Evolutionary conservation across 2,797 vertebrate genomes (phyloP), one percentile per base, ranked within the genome.

Genomic region (Uromys caudimaculatus): DNA sequence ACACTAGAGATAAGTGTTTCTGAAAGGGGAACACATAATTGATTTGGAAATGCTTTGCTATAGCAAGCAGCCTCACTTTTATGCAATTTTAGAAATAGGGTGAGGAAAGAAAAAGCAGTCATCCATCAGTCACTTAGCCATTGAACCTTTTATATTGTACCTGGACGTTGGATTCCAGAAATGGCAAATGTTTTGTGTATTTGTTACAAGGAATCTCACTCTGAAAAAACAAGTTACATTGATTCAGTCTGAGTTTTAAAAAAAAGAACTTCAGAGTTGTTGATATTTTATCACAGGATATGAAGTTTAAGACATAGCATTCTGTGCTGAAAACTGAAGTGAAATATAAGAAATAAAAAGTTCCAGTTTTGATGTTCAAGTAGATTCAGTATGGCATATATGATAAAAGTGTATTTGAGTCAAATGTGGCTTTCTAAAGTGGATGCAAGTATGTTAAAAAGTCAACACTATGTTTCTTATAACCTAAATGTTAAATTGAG

Each of bases 311-410:
- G 97, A 96, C 97, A 98, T 3, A 98, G 97, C 98, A 98, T 98
- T 98, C 98, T 98, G 95, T 98, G 97, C 97, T 97, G 96, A 98
- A 98, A 97, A 98, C 96, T 97, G 86, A 97, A 94, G 96, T 98
- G 96, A 98, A 98, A 95, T 98, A 97, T 98, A 98, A 97, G 97
- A 93, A 98, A 98, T 95, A 97, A 98, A 97, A 97, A 97, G 71
- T 98, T 98, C 97, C 97, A 98, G 98, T 98, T 98, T 98, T 98
- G 97, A 98, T 98, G 91, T 97, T 98, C 47, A 97, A 98, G 96
- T 98, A 98, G 97, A 98, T 98, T 98, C 97, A 97, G 96, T 98
- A 98, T 98, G 98, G 97, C 98, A 98, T 98, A 98, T 98, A 97
- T 96, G 95, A 98, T 93, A 97, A 97, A 98, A 97, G 95, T 98